Percentiles rank a stretch among this genome's conserved stretches.
These are phyloP conservation scores for Pantelozetes paolii DNA, from an alignment of 2,888 invertebrate genomes.

Conservation along the genomic window DNA sequence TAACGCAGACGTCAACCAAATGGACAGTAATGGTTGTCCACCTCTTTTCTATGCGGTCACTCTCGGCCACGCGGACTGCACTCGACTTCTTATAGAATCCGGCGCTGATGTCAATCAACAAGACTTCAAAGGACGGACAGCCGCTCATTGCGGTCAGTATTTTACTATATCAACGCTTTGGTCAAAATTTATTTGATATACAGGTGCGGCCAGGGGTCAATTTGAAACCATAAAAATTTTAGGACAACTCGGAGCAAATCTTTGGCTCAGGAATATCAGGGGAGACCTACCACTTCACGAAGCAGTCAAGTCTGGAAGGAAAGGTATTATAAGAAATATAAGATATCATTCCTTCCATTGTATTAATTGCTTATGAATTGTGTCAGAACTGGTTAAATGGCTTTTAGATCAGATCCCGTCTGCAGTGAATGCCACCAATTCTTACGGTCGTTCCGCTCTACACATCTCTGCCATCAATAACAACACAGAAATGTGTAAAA, in stretches of 20 bases:
- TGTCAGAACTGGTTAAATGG: conserved; percentile 61
- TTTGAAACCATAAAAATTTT: conserved; percentile 76
- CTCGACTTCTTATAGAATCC: conserved; percentile 76
- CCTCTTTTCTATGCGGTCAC: conserved; percentile 95
- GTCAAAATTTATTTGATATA: neutral
- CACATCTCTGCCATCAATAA: conserved; percentile 92
- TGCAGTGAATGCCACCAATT: conserved; percentile 75
- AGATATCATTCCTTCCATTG: neutral
- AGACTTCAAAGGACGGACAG: conserved; percentile 82
- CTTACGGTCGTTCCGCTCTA: conserved; percentile 84
- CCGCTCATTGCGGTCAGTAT: conserved; percentile 46
- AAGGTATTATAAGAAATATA: conserved; percentile 54
- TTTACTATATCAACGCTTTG: neutral
- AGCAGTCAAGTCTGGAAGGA: conserved; percentile 84
- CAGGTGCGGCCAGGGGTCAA: conserved; percentile 86
- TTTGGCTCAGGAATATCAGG: conserved; percentile 85
- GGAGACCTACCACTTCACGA: conserved; percentile 95
- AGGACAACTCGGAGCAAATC: conserved; percentile 71
- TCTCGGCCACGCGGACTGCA: conserved; percentile 89
- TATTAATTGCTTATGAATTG: neutral
- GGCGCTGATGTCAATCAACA: conserved; percentile 88
- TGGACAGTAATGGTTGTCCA: conserved; percentile 90
- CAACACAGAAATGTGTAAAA: conserved; percentile 85
- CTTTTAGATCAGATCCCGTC: conserved; percentile 74
- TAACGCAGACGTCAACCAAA: conserved; percentile 79